Evolutionary conservation across 2,797 vertebrate species (phyloP), one percentile per base, ranked within the genome.

Genomic region (Sardinella longiceps): DNA sequence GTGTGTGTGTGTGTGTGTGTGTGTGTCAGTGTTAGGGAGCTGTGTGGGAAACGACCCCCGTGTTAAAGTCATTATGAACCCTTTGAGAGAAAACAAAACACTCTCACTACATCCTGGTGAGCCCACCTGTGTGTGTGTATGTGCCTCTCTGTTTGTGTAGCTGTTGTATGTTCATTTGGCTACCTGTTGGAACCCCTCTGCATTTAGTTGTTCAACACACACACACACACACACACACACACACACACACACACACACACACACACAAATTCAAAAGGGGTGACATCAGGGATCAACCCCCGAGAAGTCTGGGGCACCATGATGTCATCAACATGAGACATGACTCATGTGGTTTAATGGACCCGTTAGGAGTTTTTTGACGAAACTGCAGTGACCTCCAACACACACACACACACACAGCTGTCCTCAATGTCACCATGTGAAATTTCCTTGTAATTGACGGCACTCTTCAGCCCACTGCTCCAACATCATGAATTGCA

Each of bases 241-340:
- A 70, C 28, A 37, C 15, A 70, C 15, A 70, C 30, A 70, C 66
- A 70, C 28, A 70, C 14, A 37, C 66, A 70, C 66, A 70, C 30
- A 70, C 33, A 37, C 66, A 70, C 30, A 70, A 1, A 20, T 14
- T 18, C 66, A n/a, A n/a, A n/a, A n/a, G n/a, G n/a, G n/a, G n/a
- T 6, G 12, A 15, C 14, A 30, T 12, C 6, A 12, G 12, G 28
- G 14, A 5, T 10, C 63, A 33, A 30, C 25, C 58, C 58, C n/a
- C n/a, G 58, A 60, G n/a, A 7, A 30, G n/a, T 63, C n/a, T 63
- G 28, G n/a, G 60, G 60, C 28, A 14, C 58, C 25, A 63, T 63
- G 60, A 63, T 63, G 60, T 63, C 60, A 63, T 63, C 60, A 63
- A 63, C 60, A 63, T 63, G 60, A 63, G 60, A 63, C 60, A 63